phyloP scores from a whole-genome alignment of 2,888 invertebrate genomes.

The Cacoxenus indagator region DNA sequence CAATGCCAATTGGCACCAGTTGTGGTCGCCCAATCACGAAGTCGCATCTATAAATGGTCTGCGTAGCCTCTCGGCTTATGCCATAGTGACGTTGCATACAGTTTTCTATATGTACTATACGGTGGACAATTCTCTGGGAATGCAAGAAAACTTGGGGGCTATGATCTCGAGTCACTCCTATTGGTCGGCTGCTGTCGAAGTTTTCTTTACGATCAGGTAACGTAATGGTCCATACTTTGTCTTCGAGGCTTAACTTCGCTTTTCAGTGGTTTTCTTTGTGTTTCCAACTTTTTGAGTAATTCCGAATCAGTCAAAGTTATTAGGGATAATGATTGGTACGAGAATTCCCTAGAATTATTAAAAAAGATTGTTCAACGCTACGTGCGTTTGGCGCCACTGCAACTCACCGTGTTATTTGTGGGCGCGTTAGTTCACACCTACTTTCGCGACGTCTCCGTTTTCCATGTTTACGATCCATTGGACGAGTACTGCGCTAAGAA shows the following conservation, averaged over 20 bases:
- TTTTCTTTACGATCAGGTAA: background rate
- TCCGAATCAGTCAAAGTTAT: background rate
- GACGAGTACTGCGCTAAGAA: conserved; percentile 49
- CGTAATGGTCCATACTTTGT: background rate
- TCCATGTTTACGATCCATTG: conserved; percentile 51
- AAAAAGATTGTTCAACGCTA: background rate
- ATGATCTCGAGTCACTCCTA: background rate
- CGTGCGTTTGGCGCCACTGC: background rate
- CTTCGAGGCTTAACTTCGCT: background rate
- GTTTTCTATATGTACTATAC: background rate
- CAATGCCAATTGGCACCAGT: background rate
- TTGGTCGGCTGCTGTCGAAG: background rate
- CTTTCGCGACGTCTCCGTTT: conserved; percentile 49
- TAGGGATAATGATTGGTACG: background rate
- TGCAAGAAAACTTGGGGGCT: background rate
- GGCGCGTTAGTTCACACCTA: conserved; percentile 52
- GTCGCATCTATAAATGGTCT: background rate
- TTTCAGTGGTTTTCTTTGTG: background rate
- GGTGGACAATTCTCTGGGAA: background rate
- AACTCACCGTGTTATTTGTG: background rate
- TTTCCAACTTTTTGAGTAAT: background rate
- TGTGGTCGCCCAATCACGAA: background rate
- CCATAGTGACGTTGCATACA: background rate
- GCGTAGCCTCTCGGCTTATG: background rate
- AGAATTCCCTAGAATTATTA: background rate